A percentile compares a stretch with the other conserved stretches of the same genome.
Evolutionary conservation across 2,113 vertebrate genomes (phyloP).

Genomic region (Crypturellus undulatus): DNA sequence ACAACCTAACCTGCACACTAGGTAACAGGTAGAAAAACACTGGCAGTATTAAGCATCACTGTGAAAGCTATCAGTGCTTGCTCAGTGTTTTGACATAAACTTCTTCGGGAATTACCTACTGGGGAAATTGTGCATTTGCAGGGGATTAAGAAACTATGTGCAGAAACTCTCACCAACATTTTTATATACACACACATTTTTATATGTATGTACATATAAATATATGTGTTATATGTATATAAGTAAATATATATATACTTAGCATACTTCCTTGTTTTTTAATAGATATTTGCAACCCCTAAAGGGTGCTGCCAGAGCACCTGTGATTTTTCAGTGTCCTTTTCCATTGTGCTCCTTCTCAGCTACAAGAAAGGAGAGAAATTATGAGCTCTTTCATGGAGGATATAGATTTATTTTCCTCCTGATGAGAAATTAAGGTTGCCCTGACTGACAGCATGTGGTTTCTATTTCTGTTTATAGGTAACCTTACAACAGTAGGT

Average conservation of each 20-base stretch:
- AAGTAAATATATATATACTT: no score
- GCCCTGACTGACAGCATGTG: slow-evolving; percentile 28
- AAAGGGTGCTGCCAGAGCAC: background rate
- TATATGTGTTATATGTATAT: no score
- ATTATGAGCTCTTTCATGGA: background rate
- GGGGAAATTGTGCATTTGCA: background rate
- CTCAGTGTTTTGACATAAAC: background rate
- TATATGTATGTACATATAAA: no score
- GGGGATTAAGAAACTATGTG: background rate
- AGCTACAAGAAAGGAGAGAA: slow-evolving; percentile 12
- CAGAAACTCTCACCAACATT: background rate
- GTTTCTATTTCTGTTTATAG: slow-evolving; percentile 62
- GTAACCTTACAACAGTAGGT: slow-evolving; percentile 30
- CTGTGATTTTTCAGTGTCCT: background rate
- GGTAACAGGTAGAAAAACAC: background rate
- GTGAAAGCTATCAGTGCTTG: background rate
- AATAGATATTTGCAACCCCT: background rate
- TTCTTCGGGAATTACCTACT: background rate
- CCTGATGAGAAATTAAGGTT: slow-evolving; percentile 50
- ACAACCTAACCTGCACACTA: background rate
- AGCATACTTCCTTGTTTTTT: background rate
- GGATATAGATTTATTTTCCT: slow-evolving; percentile 8
- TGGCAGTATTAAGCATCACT: background rate
- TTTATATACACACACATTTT: no score
- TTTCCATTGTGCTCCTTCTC: background rate